Evolutionary conservation across 2,888 invertebrate species (phyloP).

Genomic region (Chesias legatella): DNA sequence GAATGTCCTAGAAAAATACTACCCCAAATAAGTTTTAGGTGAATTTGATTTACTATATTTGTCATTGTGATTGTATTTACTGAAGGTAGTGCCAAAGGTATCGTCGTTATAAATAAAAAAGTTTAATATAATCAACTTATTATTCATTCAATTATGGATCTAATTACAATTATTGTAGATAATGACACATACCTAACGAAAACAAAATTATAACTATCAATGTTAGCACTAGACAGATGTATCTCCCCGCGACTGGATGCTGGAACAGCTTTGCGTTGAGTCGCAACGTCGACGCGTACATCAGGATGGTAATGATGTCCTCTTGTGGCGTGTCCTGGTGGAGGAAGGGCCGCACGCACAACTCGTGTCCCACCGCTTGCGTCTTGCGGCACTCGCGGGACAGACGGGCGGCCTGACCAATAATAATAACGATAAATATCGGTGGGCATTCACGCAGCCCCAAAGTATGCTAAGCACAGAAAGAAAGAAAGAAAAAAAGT

Average conservation of each 20-base stretch:
- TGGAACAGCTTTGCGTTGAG: conserved; percentile 87
- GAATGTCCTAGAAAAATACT: not conserved
- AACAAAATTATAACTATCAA: conserved; percentile 81
- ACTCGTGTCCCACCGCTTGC: conserved; percentile 88
- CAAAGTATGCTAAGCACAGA: no score
- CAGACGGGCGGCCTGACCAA: conserved; percentile 87
- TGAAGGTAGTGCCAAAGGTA: conserved; percentile 37
- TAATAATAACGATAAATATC: no score
- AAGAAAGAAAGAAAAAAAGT: no score
- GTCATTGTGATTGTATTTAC: conserved; percentile 18
- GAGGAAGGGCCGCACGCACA: conserved; percentile 88
- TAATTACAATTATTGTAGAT: conserved; percentile 62
- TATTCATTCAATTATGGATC: conserved; percentile 3
- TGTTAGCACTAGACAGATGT: conserved; percentile 83
- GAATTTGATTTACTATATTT: conserved; percentile 5
- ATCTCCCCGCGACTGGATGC: conserved; percentile 86
- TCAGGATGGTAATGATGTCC: conserved; percentile 87
- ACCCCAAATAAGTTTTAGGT: conserved; percentile 3
- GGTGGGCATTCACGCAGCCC: no score
- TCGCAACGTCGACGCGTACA: conserved; percentile 87
- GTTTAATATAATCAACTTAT: conserved; percentile 17
- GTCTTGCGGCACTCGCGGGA: conserved; percentile 86
- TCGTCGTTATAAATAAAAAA: conserved; percentile 29
- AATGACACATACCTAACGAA: conserved; percentile 86
- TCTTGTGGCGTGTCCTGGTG: conserved; percentile 88